phyloP scores from a whole-genome alignment of 2,888 invertebrate genomes.

The Aquatica leii region DNA sequence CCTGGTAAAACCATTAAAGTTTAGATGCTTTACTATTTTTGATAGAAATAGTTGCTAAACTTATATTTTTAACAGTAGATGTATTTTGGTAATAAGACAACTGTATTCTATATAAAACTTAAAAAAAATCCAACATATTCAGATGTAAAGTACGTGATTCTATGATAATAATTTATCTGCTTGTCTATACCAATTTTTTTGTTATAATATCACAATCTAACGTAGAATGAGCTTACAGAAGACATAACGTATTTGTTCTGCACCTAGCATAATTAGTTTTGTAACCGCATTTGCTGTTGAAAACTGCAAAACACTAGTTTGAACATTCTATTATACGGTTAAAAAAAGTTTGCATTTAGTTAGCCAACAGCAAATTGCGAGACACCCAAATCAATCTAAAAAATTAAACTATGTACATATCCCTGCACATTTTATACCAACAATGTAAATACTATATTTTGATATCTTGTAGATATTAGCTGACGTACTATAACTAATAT shows the following conservation, averaged over 20 bases:
- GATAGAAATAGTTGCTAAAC: constrained; percentile 38
- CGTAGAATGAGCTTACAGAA: too few relatives aligned
- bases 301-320: too few relatives aligned
- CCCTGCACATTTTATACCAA: constrained; percentile 59
- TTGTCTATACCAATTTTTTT: not conserved
- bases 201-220: constrained; percentile 1
- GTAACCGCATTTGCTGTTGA: constrained; percentile 29
- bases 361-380: constrained; percentile 31
- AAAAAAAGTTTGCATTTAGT: constrained; percentile 9
- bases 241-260: not conserved
- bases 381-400: constrained; percentile 27
- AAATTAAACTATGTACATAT: constrained; percentile 57
- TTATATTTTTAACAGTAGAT: constrained; percentile 35
- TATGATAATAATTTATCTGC: constrained; percentile 32
- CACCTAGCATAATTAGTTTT: not conserved
- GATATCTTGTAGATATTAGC: constrained; percentile 52
- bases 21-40: constrained; percentile 44
- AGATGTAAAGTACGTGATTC: constrained; percentile 30
- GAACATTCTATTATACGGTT: too few relatives aligned
- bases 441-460: constrained; percentile 61
- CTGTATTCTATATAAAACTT: too few relatives aligned
- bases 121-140: too few relatives aligned
- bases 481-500: constrained; percentile 44
- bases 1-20: constrained; percentile 28
- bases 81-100: constrained; percentile 32